Percentiles rank a stretch among this genome's conserved stretches.
Conservation (phyloP, 2,113 vertebrate species). For the Amia ocellicauda region DNA sequence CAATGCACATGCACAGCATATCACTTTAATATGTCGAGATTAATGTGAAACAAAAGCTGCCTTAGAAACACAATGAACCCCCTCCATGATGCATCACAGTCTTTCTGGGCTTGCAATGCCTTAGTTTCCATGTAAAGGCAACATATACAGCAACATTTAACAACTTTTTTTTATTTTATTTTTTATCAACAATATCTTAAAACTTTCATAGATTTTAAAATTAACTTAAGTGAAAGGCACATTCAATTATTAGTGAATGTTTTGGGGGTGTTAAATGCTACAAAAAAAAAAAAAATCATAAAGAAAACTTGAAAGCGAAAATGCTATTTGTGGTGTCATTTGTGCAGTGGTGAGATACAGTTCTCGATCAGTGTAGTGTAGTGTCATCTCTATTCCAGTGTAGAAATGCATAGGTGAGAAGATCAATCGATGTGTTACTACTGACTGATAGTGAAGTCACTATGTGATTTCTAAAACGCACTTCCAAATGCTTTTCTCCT, state of each 20-base stretch:
- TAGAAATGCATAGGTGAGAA: too few species aligned
- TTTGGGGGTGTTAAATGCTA: not conserved
- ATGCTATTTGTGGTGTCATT: too few species aligned
- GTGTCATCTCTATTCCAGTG: too few species aligned
- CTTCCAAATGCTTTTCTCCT: too few species aligned
- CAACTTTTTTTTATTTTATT: constrained; percentile 22
- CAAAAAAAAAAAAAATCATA: constrained; percentile 5
- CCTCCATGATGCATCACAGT: constrained; percentile 12
- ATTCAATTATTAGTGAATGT: constrained; percentile 3
- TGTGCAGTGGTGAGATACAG: too few species aligned
- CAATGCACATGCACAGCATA: not conserved
- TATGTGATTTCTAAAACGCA: too few species aligned
- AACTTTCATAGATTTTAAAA: constrained; percentile 18
- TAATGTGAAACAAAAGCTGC: constrained; percentile 22
- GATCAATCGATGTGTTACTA: too few species aligned
- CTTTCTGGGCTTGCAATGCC: constrained; percentile 9
- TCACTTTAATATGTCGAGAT: not conserved
- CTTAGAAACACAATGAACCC: constrained; percentile 25
- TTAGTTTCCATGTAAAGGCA: constrained; percentile 13
- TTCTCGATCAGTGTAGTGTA: too few species aligned
- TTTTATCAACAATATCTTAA: not conserved
- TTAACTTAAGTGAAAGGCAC: constrained; percentile 5
- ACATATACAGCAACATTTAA: constrained; percentile 10
- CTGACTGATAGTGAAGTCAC: too few species aligned
- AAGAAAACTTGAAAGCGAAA: too few species aligned